Base-by-base conservation (phyloP, 1,140 invertebrate species). In the Melitaea cinxia region DNA sequence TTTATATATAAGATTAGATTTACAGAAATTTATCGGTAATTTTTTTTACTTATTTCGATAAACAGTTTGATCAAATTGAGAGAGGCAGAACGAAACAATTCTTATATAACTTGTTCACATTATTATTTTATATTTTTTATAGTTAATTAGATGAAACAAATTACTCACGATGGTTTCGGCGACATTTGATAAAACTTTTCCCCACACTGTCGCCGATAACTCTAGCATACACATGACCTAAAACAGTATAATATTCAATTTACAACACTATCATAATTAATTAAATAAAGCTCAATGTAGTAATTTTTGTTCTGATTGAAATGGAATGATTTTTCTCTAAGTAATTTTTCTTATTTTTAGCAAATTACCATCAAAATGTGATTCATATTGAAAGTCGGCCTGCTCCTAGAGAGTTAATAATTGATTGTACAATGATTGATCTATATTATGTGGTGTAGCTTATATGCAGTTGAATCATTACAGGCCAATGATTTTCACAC, bases 341-440 rank as follows among this genome's bases (percentile, higher is more conserved):
- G 6, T 26, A 26, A 4, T 26, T 26, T 33, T 33, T 4, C 12
- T 33, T 33, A 2, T 17, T 17, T 6, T 1, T 19, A 42, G 9
- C 14, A 42, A 33, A 65, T 71, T 50, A 59, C 53, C 54, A 30
- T 57, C 14, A 67, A 24, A 69, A 55, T 47, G 19, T 30, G 24
- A 55, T 45, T 58, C 64, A 67, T 71, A 45, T 63, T 55, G 64
- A 14, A 30, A 21, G 19, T 64, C 42, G 62, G 52, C 60, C 39
- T 64, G 70, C 64, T 50, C 54, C 61, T 60, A 24, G 42, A n/a
- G 42, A 23, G 42, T 23, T 17, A 26, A n/a, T n/a, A n/a, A 54
- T 42, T 55, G 53, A 63, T 67, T 73, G 61, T 53, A 42, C 50
- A 78, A 72, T 81, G 78, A 65, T 69, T 35, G 28, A 47, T 57